Base-by-base conservation (phyloP, 2,113 vertebrate genomes). In the Trochalopteron elliotii region DNA sequence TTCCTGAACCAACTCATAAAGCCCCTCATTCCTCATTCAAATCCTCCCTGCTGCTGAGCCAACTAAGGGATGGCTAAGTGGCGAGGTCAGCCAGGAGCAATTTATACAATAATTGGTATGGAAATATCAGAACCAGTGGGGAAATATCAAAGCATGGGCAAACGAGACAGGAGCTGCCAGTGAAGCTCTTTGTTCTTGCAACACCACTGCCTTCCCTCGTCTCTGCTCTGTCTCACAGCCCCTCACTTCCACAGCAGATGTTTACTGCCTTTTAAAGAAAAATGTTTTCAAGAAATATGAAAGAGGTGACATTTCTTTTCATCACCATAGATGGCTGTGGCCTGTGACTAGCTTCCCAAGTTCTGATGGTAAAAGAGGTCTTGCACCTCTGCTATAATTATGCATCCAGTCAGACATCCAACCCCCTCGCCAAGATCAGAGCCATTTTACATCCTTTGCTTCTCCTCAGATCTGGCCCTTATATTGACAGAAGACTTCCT, bases 261-360 rank as follows among this genome's bases (percentile, higher is more conserved):
- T 92, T 96, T 95, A 94, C 90, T 75, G 83, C 40, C 92, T 95
- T 92, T 94, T 37, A 86, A 88, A 86, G 86, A 87, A 75, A 94
- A 95, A 87, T 71, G 69, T 90, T 94, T 95, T 95, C 83, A 92
- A 89, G 92, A 93, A 93, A 96, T 96, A 92, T 89, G 80, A 96
- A 95, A 97, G 93, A 75, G 89, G 52, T 95, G 93, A 61, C 92
- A 84, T 91, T 95, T 94, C 94, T 94, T 96, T 95, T 96, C 95
- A 96, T 96, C 92, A 92, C 90, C 70, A 60, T 0, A 65, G 72
- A 93, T 68, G 90, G 94, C 9, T 92, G 60, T 87, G 95, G 90
- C 88, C 96, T 94, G 33, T 72, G 88, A 81, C 86, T 50, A 81
- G 83, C 80, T 94, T 93, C 69, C 83, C 61, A 75, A 94, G 77